phyloP scores from a whole-genome alignment of 2,888 invertebrate species.

The Phoronis australis region DNA sequence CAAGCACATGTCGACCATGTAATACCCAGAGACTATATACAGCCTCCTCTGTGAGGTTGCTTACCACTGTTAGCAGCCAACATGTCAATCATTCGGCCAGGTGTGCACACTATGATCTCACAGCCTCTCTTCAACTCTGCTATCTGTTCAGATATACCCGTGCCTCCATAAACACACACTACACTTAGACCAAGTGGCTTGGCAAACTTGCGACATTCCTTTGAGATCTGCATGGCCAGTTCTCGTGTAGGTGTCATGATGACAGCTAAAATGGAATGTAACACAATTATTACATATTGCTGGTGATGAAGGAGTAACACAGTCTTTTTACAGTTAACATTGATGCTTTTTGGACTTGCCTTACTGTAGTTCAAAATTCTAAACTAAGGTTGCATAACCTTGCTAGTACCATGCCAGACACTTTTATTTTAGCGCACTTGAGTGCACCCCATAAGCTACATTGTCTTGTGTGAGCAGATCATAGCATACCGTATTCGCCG shows the following conservation, averaged over 20 bases:
- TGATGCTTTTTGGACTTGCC: too few species aligned
- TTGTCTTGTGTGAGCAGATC: too few species aligned
- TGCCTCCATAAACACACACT: constrained; percentile 98
- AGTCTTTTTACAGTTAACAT: too few species aligned
- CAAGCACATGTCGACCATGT: background rate
- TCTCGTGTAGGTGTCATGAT: constrained; percentile 98
- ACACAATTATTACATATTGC: too few species aligned
- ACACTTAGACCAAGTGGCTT: constrained; percentile 75
- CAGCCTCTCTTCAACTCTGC: constrained; percentile 94
- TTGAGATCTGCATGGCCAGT: constrained; percentile 97
- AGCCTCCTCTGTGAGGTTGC: too few species aligned
- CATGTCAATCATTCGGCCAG: constrained; percentile 99
- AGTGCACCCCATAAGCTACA: too few species aligned
- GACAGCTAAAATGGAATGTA: constrained; percentile 61
- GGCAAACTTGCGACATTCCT: constrained; percentile 90
- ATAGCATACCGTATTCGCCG: too few species aligned
- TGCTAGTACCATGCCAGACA: too few species aligned
- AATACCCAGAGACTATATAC: background rate
- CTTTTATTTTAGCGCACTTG: too few species aligned
- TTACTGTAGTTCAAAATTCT: too few species aligned
- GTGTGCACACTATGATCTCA: constrained; percentile 98
- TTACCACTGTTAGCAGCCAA: constrained; percentile 90
- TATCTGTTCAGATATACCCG: constrained; percentile 92
- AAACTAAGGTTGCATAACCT: too few species aligned
- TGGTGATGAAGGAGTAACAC: too few species aligned